Evolutionary conservation across 2,797 vertebrate species (phyloP), one percentile per base, ranked within the genome.

Genomic region (Gephyroberyx darwinii): DNA sequence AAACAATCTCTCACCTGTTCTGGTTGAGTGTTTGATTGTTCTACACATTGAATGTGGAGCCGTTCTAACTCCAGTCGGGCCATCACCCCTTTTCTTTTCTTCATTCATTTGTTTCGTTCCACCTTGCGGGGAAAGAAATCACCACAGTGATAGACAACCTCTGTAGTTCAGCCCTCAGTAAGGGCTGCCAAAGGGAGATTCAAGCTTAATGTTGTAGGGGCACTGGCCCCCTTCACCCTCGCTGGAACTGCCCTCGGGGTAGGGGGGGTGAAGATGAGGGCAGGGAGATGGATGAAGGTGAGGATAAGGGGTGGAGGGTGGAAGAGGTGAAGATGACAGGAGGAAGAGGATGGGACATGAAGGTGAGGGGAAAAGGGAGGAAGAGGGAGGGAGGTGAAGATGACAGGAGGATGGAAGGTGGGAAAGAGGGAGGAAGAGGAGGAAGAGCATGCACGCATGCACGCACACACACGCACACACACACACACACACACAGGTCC

Each of bases 241-340:
- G 61, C 71, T 75, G 56, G 30, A 83, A 81, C 83, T 69, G 75
- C 68, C 72, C 61, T 58, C 57, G 26, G 84, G 85, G 85, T 59
- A 86, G 79, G 84, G 84, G 70, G 80, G 84, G 84, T 8, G 39
- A 41, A 41, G 39, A 13, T 8, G 39, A 41, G 86, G 85, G 26
- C 26, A 26, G 26, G 26, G 4, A 26, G 26, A 26, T 26, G 26
- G 26, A 26, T 26, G 26, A 26, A 84, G 85, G 85, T 59, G 64
- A 76, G 71, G 77, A 86, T 82, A 82, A 86, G 70, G 80, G 71
- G 52, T 74, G 80, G 84, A 81, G 85, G 86, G 26, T 2, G 26
- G 26, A 26, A 26, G 75, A 78, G 84, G 84, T 8, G 39, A 41
- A 41, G 39, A 26, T 26, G 26, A 26, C 26, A 13, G 12, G 3